Evolutionary conservation across 2,797 vertebrate genomes (phyloP).

Genomic region (Odontamblyopus lacepedii): DNA sequence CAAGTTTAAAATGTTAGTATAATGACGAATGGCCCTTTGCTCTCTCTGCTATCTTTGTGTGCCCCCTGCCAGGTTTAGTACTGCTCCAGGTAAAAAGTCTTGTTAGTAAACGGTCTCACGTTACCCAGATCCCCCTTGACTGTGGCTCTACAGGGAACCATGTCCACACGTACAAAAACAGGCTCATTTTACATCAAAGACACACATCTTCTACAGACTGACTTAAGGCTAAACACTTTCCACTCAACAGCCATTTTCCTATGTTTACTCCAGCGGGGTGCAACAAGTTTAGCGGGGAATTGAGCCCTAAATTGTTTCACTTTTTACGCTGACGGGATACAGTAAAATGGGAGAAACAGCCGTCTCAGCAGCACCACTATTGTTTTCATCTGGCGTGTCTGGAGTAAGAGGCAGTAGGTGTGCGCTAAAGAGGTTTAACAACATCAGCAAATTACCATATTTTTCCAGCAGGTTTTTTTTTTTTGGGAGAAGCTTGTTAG

Average conservation of each 20-base stretch:
- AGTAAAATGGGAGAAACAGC: constrained; percentile 24
- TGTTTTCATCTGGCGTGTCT: constrained; percentile 47
- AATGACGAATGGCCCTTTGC: constrained; percentile 11
- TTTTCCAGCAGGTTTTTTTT: constrained; percentile 56
- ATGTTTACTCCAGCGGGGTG: constrained; percentile 5
- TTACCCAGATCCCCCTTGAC: constrained; percentile 65
- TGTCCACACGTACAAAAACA: constrained; percentile 75
- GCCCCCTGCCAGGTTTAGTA: constrained; percentile 59
- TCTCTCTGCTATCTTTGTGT: constrained; percentile 36
- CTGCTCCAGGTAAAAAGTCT: constrained; percentile 63
- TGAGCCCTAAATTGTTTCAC: constrained; percentile 34
- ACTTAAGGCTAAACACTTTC: constrained; percentile 22
- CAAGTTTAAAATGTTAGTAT: too few species aligned
- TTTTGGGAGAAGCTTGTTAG: constrained; percentile 47
- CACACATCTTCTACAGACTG: constrained; percentile 35
- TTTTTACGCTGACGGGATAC: constrained; percentile 38
- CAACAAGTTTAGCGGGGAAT: constrained; percentile 24
- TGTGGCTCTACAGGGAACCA: constrained; percentile 48
- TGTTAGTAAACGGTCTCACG: constrained; percentile 60
- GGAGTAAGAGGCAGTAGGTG: constrained; percentile 57
- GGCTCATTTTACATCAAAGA: constrained; percentile 71
- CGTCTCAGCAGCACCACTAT: constrained; percentile 49
- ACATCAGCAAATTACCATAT: constrained; percentile 65
- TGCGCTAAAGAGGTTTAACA: constrained; percentile 62
- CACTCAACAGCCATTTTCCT: constrained; percentile 19